phyloP scores from a whole-genome alignment of 2,113 vertebrate species.

The Archocentrus centrarchus region DNA sequence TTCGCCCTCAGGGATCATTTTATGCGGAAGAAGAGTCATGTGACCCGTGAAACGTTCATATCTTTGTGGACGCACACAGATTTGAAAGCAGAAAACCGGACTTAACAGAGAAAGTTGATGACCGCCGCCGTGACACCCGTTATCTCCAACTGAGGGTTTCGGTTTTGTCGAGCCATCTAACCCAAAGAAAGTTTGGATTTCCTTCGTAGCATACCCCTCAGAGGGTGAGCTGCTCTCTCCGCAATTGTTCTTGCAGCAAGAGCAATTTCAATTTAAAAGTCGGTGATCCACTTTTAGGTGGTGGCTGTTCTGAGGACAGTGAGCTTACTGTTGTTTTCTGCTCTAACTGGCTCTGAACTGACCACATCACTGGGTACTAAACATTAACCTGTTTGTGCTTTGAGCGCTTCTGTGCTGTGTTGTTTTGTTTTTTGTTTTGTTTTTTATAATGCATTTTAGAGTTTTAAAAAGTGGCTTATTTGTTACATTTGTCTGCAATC shows the following conservation, averaged over 20 bases:
- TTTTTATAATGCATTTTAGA: not conserved
- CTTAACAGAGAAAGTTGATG: not conserved
- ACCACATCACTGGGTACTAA: not conserved
- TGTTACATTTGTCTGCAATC: not conserved
- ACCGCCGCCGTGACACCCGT: too few species aligned
- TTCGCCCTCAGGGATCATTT: too few species aligned
- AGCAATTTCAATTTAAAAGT: not conserved
- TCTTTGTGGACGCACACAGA: not conserved
- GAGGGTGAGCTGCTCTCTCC: too few species aligned
- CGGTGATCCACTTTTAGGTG: rapidly evolving
- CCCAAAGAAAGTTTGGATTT: not conserved
- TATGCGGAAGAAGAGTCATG: too few species aligned
- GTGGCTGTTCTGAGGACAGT: rapidly evolving
- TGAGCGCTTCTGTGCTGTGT: not conserved
- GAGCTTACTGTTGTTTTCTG: not conserved
- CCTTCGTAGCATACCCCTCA: not conserved
- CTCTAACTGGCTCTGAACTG: not conserved
- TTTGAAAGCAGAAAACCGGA: not conserved
- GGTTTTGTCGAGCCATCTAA: not conserved
- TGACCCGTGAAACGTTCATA: not conserved
- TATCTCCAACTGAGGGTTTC: too few species aligned
- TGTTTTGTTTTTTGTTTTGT: not conserved
- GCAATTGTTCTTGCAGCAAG: not conserved
- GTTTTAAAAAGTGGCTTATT: not conserved
- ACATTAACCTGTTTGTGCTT: not conserved